A percentile compares a stretch with the other conserved stretches of the same genome.
phyloP scores from a whole-genome alignment of 2,797 vertebrate genomes.

The Acomys russatus region DNA sequence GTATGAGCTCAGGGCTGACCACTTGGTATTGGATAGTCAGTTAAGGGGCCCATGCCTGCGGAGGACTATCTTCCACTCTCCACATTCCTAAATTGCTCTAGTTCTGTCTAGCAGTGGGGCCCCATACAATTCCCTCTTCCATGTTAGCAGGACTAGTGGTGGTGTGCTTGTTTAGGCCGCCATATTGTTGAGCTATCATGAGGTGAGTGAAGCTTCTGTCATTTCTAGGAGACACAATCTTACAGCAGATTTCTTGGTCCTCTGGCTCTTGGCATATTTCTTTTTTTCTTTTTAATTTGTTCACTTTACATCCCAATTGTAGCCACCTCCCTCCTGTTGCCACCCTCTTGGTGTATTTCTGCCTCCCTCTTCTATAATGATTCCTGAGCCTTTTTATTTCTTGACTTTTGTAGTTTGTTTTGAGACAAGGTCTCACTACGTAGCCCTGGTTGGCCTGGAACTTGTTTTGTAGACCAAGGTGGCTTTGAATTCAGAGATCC shows the following conservation, averaged over 20 bases:
- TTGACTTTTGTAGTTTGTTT: background rate
- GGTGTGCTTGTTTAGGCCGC: background rate
- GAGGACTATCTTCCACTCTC: background rate
- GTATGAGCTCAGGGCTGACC: background rate
- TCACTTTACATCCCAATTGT: no score
- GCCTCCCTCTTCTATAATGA: background rate
- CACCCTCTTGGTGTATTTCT: no score
- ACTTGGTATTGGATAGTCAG: background rate
- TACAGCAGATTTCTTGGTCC: background rate
- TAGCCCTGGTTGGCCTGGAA: background rate
- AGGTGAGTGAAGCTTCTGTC: background rate
- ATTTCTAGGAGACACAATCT: background rate
- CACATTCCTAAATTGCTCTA: background rate
- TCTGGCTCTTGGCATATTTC: background rate
- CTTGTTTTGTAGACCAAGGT: background rate
- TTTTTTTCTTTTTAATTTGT: no score
- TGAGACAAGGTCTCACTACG: background rate
- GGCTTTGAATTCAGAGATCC: background rate
- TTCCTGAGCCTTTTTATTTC: background rate
- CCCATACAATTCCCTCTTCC: background rate
- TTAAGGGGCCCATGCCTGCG: background rate
- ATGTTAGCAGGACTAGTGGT: background rate
- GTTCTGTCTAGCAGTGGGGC: background rate
- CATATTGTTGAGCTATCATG: background rate
- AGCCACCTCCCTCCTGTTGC: no score